Base-by-base conservation (phyloP, 2,888 invertebrate genomes). In the Pseudanteris insignis region DNA sequence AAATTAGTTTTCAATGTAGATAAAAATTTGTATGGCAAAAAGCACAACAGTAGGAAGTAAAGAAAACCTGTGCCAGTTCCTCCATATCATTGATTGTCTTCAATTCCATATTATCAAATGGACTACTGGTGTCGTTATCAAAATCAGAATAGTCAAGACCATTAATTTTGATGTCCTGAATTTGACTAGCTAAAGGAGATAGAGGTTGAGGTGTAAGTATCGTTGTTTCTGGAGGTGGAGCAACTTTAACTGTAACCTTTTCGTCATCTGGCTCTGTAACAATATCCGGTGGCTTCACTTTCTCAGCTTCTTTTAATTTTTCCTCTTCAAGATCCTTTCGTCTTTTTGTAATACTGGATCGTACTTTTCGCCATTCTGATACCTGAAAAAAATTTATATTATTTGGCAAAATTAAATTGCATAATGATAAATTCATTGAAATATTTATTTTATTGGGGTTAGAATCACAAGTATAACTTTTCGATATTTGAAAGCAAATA, bases 21-120 rank as follows among this genome's bases (percentile, higher is more conserved):
- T 18, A n/a, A n/a, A n/a, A n/a, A n/a, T n/a, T n/a, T n/a, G n/a
- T n/a, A n/a, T n/a, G n/a, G n/a, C 25, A 25, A 6, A 25, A 25
- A 25, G 8, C 8, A n/a, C 25, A 25, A 25, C 2, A 25, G 8
- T 28, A 10, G 11, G 10, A 10, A 28, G 9, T 9, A 3, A 33
- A 13, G 6, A 15, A 14, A 29, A 51, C 92, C 80, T 92, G 89
- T 8, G 94, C 94, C 64, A 96, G 81, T 76, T 92, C 88, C 80
- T 93, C 94, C 85, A 94, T 88, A 75, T 95, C 94, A 81, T 96
- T 94, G 55, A 96, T 90, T 29, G 93, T 92, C 81, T 94, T 93
- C 43, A 96, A 80, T 81, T 93, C 94, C 81, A 94, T 89, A 81
- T 91, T 93, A 82, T 96, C 95, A 81, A 96, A 96, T 0, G 95